Base-by-base conservation (phyloP, 2,888 invertebrate genomes). In the Drosophila prostipennis region DNA sequence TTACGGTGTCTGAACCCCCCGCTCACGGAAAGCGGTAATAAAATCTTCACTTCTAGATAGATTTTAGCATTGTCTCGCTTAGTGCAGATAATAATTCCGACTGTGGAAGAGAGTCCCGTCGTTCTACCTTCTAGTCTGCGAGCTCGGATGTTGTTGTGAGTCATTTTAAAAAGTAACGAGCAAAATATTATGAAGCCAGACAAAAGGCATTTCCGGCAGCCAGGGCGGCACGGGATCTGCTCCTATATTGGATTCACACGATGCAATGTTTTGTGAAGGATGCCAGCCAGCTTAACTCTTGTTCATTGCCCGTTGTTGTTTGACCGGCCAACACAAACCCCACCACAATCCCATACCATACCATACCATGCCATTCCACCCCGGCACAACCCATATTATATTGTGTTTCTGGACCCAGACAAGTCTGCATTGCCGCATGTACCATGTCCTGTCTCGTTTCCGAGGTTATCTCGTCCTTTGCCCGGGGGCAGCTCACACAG, bases 81-180 rank as follows among this genome's bases (percentile, higher is more conserved):
- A 76, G 79, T 70, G 63, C 32, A 74, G 85, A 84, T 81, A 79
- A 78, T 84, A 61, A 65, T 60, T 40, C 39, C 37, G 52, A 51
- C 39, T 49, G 56, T 32, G 32, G 10, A 29, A 14, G 43, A 23
- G 40, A 29, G 37, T 23, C 13, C 43, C 32, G 69, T 60, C 49
- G 49, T 39, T 26, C 29, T 56, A 54, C 72, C 49, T 49, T 67
- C 71, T 73, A 77, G 74, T 76, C 72, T 29, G 29, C 11, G 68
- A 65, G 72, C 73, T 74, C 78, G 80, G 83, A 82, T 82, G 82
- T 82, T 82, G 85, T 72, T 85, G 57, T 83, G 86, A 83, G 80
- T 84, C 85, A 83, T 83, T 86, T 83, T 83, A 86, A 84, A 83
- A 84, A 84, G 87, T 84, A 87, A 84, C 84, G 86, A 81, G 84